Conservation (phyloP, 2,888 invertebrate species). For the Drosophila crucigera region DNA sequence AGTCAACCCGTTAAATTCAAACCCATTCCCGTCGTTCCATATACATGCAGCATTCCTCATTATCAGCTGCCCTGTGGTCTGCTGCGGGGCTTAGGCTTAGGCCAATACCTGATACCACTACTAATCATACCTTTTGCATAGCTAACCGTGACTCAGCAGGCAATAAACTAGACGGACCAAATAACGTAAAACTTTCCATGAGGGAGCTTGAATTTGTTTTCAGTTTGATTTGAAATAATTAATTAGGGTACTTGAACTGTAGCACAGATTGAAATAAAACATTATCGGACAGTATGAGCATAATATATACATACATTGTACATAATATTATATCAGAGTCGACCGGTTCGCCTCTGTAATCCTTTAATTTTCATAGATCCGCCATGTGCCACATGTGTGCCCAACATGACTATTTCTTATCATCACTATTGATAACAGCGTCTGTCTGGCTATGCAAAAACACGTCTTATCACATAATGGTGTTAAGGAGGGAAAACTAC, state of each 20-base stretch:
- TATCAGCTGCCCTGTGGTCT: not conserved
- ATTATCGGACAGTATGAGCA: not conserved
- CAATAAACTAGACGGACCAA: not conserved
- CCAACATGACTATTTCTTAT: not conserved
- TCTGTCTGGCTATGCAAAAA: not conserved
- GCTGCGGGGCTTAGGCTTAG: not conserved
- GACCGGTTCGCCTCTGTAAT: not conserved
- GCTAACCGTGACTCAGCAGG: conserved; percentile 1
- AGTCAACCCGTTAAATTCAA: not conserved
- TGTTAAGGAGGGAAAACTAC: not conserved
- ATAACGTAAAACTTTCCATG: not conserved
- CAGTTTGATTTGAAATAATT: not conserved
- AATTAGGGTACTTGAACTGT: not conserved
- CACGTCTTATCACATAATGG: not conserved
- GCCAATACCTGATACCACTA: not conserved
- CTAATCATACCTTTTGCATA: not conserved
- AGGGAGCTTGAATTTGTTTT: not conserved
- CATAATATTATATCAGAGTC: not conserved
- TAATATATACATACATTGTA: not conserved
- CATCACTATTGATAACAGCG: not conserved
- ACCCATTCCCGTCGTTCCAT: not conserved
- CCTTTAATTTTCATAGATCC: not conserved
- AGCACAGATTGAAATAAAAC: not conserved
- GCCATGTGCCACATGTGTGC: not conserved
- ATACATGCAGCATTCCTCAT: not conserved